phyloP scores from a whole-genome alignment of 2,113 vertebrate species.

The Bubo scandiacus region DNA sequence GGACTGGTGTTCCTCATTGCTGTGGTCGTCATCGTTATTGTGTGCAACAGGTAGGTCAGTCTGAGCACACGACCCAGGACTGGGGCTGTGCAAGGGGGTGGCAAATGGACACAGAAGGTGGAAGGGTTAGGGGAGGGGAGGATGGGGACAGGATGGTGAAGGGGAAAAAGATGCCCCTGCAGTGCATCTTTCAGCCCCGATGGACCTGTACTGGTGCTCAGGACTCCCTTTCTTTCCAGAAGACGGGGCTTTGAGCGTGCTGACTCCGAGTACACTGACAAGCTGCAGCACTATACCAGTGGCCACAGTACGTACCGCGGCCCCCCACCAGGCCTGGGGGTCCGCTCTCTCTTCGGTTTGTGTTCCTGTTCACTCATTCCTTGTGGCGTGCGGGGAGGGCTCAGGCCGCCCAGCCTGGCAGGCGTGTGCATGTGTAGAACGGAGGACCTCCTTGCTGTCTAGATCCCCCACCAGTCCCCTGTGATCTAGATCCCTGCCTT shows the following conservation, averaged over 20 bases:
- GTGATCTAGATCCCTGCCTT: not conserved
- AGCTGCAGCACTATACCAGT: conserved; percentile 95
- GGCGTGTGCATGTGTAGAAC: not conserved
- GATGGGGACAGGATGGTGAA: not conserved
- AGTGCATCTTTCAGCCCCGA: fast-evolving
- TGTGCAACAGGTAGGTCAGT: conserved; percentile 87
- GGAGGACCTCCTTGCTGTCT: not conserved
- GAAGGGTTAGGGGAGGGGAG: not conserved
- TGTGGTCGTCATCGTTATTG: conserved; percentile 84
- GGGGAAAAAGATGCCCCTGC: not conserved
- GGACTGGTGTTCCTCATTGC: conserved; percentile 92
- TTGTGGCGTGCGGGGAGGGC: not conserved
- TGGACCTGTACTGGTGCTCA: not conserved
- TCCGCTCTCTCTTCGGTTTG: not conserved
- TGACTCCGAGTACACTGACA: conserved; percentile 94
- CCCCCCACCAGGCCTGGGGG: not conserved
- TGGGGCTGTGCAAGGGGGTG: not conserved
- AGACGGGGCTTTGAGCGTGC: conserved; percentile 89
- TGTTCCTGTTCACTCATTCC: conserved; percentile 4
- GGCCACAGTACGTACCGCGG: conserved; percentile 89
- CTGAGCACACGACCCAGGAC: fast-evolving
- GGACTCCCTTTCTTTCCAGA: conserved; percentile 85
- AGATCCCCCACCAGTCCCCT: not conserved
- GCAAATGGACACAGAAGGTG: fast-evolving
- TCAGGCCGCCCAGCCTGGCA: not conserved